Percentiles rank a stretch among this genome's conserved stretches.
phyloP scores from a whole-genome alignment of 2,888 invertebrate genomes.

The Monopis laevigella region DNA sequence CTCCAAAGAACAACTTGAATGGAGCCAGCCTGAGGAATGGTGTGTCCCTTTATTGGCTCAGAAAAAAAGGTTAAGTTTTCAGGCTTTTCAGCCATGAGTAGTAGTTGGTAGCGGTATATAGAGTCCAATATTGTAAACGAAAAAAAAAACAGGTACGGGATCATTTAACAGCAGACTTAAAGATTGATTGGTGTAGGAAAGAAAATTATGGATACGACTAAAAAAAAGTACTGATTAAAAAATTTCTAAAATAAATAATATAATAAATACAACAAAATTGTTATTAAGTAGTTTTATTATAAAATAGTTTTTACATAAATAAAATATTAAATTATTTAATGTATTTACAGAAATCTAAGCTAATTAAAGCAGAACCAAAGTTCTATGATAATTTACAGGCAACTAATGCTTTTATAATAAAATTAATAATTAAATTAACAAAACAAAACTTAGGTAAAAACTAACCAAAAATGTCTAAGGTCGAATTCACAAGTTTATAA shows the following conservation, averaged over 20 bases:
- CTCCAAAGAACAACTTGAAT: too few relatives aligned
- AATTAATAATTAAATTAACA: not conserved
- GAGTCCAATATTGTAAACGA: too few relatives aligned
- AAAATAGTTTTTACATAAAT: constrained; percentile 2
- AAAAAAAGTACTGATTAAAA: not conserved
- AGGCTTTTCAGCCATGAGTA: too few relatives aligned
- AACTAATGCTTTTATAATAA: not conserved
- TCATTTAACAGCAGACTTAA: too few relatives aligned
- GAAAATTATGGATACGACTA: not conserved
- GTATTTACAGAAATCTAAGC: constrained; percentile 48
- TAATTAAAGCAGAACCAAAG: constrained; percentile 61
- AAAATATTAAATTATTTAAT: too few relatives aligned
- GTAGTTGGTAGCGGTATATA: too few relatives aligned
- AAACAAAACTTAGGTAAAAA: too few relatives aligned
- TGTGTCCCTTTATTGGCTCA: too few relatives aligned
- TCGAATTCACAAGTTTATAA: not conserved
- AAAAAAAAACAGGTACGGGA: too few relatives aligned
- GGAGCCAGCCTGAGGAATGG: too few relatives aligned
- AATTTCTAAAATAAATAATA: not conserved
- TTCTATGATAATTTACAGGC: constrained; percentile 24
- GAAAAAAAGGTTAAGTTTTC: too few relatives aligned
- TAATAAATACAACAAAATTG: constrained; percentile 42
- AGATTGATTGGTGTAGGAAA: not conserved
- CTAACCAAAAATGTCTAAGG: too few relatives aligned
- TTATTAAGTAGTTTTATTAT: constrained; percentile 25